Evolutionary conservation across 2,113 vertebrate species (phyloP), one percentile per base, ranked within the genome.

Genomic region (Neopipo cinnamomea): DNA sequence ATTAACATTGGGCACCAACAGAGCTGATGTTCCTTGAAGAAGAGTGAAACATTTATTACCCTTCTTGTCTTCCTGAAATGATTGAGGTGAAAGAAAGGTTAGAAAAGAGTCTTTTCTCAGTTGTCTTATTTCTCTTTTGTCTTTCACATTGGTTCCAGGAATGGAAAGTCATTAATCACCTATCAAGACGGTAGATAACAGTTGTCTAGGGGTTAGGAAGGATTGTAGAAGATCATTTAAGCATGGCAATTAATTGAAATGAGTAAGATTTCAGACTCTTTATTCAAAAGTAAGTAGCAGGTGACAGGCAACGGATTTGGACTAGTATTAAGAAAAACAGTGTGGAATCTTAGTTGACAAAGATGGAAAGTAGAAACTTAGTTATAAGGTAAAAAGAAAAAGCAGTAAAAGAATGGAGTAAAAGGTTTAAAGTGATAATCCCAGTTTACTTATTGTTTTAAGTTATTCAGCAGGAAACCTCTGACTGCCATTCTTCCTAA

Each of bases 121-220:
- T 91, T 85, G 17, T 88, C 70, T 91, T 88, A 63, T 91, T 93
- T 92, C 61, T 92, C 63, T 85, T 85, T 77, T 87, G 85, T 85
- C 92, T 95, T 85, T 95, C 87, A 62, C 16, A 14, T 27, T 82
- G n/a, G 42, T 86, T 94, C 85, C 85, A 83, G 33, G 53, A 97
- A 89, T 30, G 68, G 75, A 93, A 95, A 97, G 63, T 84, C 80
- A 95, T 97, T 95, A 92, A 89, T 97, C 95, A 96, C 61, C 56
- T 93, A 68, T 88, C 80, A 93, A 84, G 88, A 62, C 35, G 25
- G 59, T 47, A 89, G 61, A 66, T 83, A 89, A 76, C 41, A 91
- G 71, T 61, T 91, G 83, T 74, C 75, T 94, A 76, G 55, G 44
- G 85, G 88, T 83, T 91, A 92, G 41, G 4, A 1, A 73, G 77